Base-by-base conservation (phyloP, 2,888 invertebrate genomes). In the Tetramorium bicarinatum region DNA sequence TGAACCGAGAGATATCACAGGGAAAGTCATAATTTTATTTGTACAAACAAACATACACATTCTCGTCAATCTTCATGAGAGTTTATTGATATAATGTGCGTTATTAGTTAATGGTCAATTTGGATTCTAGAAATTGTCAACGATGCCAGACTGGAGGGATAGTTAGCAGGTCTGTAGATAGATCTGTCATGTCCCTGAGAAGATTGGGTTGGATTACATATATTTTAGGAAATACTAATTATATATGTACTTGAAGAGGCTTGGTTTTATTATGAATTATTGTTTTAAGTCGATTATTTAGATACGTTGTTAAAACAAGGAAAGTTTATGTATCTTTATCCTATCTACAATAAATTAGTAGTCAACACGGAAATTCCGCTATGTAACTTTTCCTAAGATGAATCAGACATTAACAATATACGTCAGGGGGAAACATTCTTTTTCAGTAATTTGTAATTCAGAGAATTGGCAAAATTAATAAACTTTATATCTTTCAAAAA, bases 11-110 rank as follows among this genome's bases (percentile, higher is more conserved):
- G 64, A 47, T 3, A n/a, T 61, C 13, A 8, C 6, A 18, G 2
- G 29, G 2, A 18, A 62, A 62, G 38, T 25, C 25, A 18, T 21
- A 54, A 44, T 69, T 41, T 44, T 44, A 69, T 29, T 67, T 41
- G n/a, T 41, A 15, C 38, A 47, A 18, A 59, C 18, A 25, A 61
- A 47, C 11, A 61, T 8, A 38, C 13, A 54, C 9, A 34, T 47
- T 25, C 47, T 44, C 41, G n/a, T 9, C n/a, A 77, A 77, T 8
- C 9, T 67, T 67, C 11, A 56, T 13, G 2, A 77, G n/a, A 77
- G n/a, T 77, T 56, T 77, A 77, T 77, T 77, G 77, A 67, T 77
- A 67, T 44, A 56, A 77, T 77, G 41, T 67, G n/a, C 66, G 38
- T 66, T 54, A 77, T 56, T 77, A 77, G 67, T 41, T 66, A 62